Percentiles rank a stretch among this genome's conserved stretches.
These are phyloP conservation scores for Larimichthys crocea DNA, from an alignment of 2,113 vertebrate genomes.

Conservation along the genomic window DNA sequence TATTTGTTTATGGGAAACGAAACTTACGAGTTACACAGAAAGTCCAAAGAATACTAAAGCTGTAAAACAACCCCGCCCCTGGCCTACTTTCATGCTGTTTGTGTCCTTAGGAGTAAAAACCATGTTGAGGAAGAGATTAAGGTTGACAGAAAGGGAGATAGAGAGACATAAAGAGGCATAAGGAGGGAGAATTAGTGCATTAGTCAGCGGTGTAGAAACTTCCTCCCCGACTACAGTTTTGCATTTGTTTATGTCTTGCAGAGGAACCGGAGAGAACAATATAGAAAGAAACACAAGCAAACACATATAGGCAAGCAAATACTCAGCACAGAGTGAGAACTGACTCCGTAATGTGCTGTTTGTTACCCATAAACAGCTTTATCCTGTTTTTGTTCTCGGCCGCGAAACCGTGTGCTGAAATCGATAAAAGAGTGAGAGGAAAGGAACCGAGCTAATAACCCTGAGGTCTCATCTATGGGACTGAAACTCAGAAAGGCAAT, in stretches of 20 bases:
- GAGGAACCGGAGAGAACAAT: constrained; percentile 22
- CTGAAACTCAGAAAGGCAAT: background rate
- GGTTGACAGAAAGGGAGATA: constrained; percentile 12
- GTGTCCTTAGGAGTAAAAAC: constrained; percentile 15
- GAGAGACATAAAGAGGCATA: background rate
- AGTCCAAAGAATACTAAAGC: background rate
- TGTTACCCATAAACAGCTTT: constrained; percentile 8
- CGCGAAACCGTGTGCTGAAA: constrained; percentile 1
- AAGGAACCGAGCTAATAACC: constrained; percentile 9
- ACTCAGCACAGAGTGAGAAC: background rate
- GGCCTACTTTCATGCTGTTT: constrained; percentile 47
- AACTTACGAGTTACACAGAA: constrained; percentile 16
- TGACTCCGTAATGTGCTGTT: background rate
- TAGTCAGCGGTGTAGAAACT: background rate
- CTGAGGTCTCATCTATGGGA: background rate
- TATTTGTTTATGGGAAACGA: constrained; percentile 24
- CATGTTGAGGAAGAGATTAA: constrained; percentile 43
- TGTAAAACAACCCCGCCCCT: constrained; percentile 26
- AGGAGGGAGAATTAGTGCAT: background rate
- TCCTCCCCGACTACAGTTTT: background rate
- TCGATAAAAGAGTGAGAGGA: background rate
- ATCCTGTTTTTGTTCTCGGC: constrained; percentile 22
- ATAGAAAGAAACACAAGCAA: constrained; percentile 23
- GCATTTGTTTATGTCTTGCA: background rate
- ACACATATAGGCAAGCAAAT: constrained; percentile 13